Base-by-base conservation (phyloP, 1,140 invertebrate species). In the Lordiphosa stackelbergi region DNA sequence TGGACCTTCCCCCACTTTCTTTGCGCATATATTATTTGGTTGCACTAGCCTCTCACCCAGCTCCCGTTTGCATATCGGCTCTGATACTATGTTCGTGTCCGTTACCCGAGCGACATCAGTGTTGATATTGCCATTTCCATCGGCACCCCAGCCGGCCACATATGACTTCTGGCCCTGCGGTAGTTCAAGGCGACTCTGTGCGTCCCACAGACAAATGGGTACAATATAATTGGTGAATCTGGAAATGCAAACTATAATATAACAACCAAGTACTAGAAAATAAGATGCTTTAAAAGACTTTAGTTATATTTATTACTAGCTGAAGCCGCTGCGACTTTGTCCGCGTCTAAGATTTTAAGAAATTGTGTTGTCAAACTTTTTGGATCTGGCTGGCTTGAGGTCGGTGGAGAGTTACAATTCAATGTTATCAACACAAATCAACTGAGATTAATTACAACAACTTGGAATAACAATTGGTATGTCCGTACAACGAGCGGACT, bases 141-240 rank as follows among this genome's bases (percentile, higher is more conserved):
- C 90, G 10, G 88, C 87, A 1, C 92, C 91, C 91, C 91, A 93
- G 10, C 91, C 91, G 0, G 90, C 89, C 2, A 91, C 90, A 31
- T 72, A 73, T 1, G 61, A 72, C 11, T 36, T 53, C 6, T 52
- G 31, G 4, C 78, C 85, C 9, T 57, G 57, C 0, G 42, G 62
- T 38, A 72, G 34, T 9, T 66, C 66, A 11, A 64, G 8, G 2
- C 53, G 63, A 12, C 40, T 60, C 0, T 48, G 54, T 3, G 79
- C 86, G 6, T 72, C 70, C 91, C 91, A 92, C n/a, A 92, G 61
- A 57, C 91, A 92, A 53, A 91, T 86, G 2, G 91, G 91, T 16
- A 86, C 83, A 31, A 92, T 89, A 4, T 28, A 86, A 8, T 61
- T 35, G 2, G 52, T 87, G 11, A 84, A 90, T 4, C 87, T 66